phyloP scores from a whole-genome alignment of 2,113 vertebrate genomes.

The human (Homo sapiens) region DNA sequence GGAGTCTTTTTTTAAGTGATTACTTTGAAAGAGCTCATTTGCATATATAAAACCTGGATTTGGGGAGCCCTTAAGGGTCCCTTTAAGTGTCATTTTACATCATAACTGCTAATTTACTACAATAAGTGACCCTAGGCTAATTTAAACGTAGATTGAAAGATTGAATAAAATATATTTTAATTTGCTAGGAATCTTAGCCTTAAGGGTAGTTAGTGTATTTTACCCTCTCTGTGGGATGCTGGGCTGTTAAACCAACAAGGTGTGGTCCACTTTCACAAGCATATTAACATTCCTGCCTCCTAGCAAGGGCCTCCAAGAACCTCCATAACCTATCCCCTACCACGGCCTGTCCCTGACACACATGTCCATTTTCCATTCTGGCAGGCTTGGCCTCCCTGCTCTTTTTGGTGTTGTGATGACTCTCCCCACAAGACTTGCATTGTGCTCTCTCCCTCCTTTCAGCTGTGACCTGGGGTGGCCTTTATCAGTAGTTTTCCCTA shows the following conservation, averaged over 20 bases:
- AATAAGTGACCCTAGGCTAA: background rate
- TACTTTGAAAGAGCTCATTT: background rate
- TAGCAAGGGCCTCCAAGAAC: background rate
- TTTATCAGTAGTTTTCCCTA: background rate
- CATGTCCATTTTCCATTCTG: too few species aligned
- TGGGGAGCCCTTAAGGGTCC: background rate
- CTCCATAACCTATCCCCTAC: background rate
- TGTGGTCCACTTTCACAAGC: background rate
- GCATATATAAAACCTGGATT: background rate
- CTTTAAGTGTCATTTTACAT: background rate
- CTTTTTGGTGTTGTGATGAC: background rate
- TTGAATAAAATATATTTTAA: background rate
- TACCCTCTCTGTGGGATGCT: background rate
- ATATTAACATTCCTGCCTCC: background rate
- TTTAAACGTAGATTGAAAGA: background rate
- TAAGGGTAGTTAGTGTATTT: background rate
- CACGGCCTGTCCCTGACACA: fast-evolving
- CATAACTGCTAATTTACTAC: background rate
- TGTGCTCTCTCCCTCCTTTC: background rate
- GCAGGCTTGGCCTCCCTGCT: background rate
- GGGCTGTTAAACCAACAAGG: background rate
- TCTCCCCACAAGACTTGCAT: too few species aligned
- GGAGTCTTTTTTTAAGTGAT: background rate
- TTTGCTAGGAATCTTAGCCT: background rate
- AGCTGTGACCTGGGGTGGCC: background rate